These are phyloP conservation scores for Scaptomyza reducta DNA, from an alignment of 2,888 invertebrate genomes.

Conservation along the genomic window DNA sequence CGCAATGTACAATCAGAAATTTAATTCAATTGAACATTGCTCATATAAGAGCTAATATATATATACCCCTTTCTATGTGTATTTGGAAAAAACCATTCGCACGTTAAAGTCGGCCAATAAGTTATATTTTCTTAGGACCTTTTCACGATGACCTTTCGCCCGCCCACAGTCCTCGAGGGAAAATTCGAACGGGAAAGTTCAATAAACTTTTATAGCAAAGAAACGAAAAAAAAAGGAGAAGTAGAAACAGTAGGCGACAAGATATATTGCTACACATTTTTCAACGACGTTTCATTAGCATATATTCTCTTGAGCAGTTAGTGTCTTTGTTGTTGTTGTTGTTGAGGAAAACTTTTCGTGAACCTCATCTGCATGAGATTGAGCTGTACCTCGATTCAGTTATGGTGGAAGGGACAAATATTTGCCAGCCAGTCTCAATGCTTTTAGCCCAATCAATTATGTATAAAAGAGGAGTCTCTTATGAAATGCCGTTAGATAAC, in stretches of 20 bases:
- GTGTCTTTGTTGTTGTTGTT: neutral
- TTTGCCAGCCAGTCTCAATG: slow-evolving; percentile 35
- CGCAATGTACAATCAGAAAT: slow-evolving; percentile 7
- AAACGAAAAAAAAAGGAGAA: neutral
- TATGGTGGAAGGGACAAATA: slow-evolving; percentile 30
- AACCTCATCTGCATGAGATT: slow-evolving; percentile 22
- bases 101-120: slow-evolving; percentile 2
- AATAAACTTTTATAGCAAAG: slow-evolving; percentile 47
- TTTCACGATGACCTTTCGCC: neutral
- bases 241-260: neutral
- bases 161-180: neutral
- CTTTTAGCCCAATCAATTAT: slow-evolving; percentile 61
- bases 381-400: slow-evolving; percentile 29
- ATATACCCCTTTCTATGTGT: neutral
- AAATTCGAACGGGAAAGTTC: slow-evolving; percentile 27
- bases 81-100: no score
- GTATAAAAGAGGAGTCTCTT: slow-evolving; percentile 19
- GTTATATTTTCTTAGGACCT: slow-evolving; percentile 1
- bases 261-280: slow-evolving; percentile 12
- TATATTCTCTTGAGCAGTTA: slow-evolving; percentile 14
- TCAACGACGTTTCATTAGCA: slow-evolving; percentile 39
- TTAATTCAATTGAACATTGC: no score
- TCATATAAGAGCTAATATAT: no score
- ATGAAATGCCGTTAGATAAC: slow-evolving; percentile 62
- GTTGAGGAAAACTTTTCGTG: neutral